Percentiles rank a stretch among this genome's conserved stretches.
Conservation (phyloP, 1,140 invertebrate genomes). For the Ylistrum balloti region DNA sequence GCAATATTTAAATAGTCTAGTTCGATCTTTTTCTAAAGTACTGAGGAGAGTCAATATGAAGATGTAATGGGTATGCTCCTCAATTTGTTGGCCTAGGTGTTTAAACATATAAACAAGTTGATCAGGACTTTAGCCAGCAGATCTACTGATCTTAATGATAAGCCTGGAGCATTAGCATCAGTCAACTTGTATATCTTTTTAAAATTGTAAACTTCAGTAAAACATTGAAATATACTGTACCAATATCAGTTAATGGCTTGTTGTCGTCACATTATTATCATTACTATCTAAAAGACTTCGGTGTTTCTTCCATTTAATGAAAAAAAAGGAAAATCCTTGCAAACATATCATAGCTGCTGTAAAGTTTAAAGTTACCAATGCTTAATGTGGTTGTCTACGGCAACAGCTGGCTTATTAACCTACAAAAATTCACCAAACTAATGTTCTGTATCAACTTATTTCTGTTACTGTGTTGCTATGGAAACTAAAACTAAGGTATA, state of each 20-base stretch:
- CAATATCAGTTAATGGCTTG: too few species aligned
- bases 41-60: not conserved
- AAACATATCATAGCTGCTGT: not conserved
- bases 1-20: not conserved
- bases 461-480: not conserved
- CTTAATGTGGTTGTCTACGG: not conserved
- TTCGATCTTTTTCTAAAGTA: not conserved
- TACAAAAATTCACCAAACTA: not conserved
- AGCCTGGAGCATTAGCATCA: not conserved
- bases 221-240: not conserved
- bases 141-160: not conserved
- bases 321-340: too few species aligned
- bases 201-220: not conserved
- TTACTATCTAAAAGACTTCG: too few species aligned
- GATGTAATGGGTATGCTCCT: not conserved
- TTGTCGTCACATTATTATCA: too few species aligned
- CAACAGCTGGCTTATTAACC: conserved; percentile 12
- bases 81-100: conserved; percentile 9
- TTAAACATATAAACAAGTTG: conserved; percentile 14
- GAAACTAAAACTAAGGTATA: not conserved
- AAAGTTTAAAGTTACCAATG: not conserved
- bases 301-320: too few species aligned
- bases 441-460: not conserved
- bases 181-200: not conserved
- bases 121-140: not conserved